Evolutionary conservation across 2,797 vertebrate genomes (phyloP).

Genomic region (Graptemys geographica): DNA sequence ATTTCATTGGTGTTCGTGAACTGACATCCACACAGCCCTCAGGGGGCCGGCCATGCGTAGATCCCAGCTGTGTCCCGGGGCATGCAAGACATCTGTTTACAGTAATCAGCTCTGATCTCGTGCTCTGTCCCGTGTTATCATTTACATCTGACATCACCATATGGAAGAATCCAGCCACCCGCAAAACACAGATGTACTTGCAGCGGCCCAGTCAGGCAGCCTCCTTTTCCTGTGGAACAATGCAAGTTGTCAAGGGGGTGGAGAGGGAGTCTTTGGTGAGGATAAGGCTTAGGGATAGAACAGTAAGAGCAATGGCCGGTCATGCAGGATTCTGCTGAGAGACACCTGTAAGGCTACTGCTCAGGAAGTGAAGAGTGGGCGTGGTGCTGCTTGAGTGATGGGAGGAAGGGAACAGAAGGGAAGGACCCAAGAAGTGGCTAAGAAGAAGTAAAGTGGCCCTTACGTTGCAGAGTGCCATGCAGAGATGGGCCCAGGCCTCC

Average conservation of each 20-base stretch:
- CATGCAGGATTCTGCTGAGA: background rate
- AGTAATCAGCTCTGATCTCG: no score
- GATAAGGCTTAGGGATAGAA: no score
- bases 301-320: background rate
- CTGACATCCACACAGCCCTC: no score
- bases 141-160: no score
- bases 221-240: background rate
- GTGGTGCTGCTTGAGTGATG: background rate
- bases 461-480: background rate
- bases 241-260: background rate
- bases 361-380: rapidly evolving
- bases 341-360: background rate
- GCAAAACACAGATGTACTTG: background rate
- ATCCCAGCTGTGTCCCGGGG: no score
- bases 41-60: no score
- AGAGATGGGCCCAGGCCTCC: background rate
- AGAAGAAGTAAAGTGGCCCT: background rate
- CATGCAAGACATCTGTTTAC: no score
- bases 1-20: no score
- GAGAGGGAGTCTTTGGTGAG: background rate
- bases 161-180: no score
- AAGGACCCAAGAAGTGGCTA: background rate
- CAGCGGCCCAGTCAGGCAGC: background rate
- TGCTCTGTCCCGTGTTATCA: no score
- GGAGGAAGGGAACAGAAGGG: background rate